A percentile compares a stretch with the other conserved stretches of the same genome.
phyloP scores from a whole-genome alignment of 2,888 invertebrate genomes.

The Lepidocyrtinus sp. region DNA sequence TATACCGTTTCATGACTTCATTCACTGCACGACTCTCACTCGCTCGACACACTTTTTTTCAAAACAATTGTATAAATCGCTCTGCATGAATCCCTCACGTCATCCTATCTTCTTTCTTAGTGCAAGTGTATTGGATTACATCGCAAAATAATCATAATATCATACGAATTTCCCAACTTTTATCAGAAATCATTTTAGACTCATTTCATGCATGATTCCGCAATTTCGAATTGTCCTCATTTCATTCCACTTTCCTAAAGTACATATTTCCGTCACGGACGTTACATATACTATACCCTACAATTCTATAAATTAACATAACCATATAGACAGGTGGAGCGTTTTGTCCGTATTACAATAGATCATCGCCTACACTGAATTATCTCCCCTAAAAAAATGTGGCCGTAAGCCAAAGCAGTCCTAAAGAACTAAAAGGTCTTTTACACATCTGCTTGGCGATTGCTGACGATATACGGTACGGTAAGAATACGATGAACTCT shows the following conservation, averaged over 20 bases:
- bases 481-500: no score
- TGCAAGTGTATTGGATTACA: no score
- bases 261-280: not conserved
- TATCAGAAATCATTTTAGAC: not conserved
- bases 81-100: not conserved
- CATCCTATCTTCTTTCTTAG: no score
- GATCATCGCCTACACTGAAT: conserved; percentile 8
- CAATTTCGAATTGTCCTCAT: not conserved
- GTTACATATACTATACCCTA: not conserved
- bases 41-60: conserved; percentile 10
- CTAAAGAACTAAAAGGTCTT: no score
- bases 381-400: not conserved
- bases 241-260: not conserved
- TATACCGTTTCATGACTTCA: conserved; percentile 15
- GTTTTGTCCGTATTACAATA: not conserved
- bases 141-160: no score
- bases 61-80: no score
- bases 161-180: no score
- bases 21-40: not conserved
- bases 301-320: no score
- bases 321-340: no score
- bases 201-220: conserved; percentile 4
- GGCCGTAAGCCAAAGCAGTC: not conserved
- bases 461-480: no score
- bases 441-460: no score